Conservation (phyloP, 2,888 invertebrate genomes). For the Poecilus cupreus region DNA sequence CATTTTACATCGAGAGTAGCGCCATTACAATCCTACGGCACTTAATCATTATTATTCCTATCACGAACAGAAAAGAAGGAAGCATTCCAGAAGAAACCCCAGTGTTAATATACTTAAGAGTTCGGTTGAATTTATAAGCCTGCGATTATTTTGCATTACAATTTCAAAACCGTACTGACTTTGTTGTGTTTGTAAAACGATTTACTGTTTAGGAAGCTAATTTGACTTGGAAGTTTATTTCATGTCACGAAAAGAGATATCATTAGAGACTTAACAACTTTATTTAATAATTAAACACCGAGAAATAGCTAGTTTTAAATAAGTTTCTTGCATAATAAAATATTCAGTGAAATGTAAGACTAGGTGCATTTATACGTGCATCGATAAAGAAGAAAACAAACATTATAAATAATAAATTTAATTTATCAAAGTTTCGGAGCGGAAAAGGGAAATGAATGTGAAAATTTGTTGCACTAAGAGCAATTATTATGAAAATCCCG, state of each 20-base stretch:
- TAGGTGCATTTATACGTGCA: too few species aligned
- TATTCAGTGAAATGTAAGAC: too few species aligned
- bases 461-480: too few species aligned
- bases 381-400: too few species aligned
- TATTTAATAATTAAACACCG: not conserved
- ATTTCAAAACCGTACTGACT: constrained; percentile 1
- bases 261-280: not conserved
- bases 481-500: too few species aligned
- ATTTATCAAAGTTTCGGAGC: too few species aligned
- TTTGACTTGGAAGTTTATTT: constrained; percentile 15
- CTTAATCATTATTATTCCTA: constrained; percentile 57
- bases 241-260: constrained; percentile 7
- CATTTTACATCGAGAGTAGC: constrained; percentile 22
- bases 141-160: constrained; percentile 47
- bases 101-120: constrained; percentile 42
- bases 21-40: constrained; percentile 42
- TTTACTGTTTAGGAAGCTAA: constrained; percentile 23
- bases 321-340: too few species aligned
- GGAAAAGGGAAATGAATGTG: too few species aligned
- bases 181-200: constrained; percentile 47
- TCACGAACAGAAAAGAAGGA: constrained; percentile 52
- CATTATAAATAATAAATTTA: too few species aligned
- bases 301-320: too few species aligned
- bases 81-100: constrained; percentile 31
- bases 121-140: constrained; percentile 42